phyloP scores from a whole-genome alignment of 2,113 vertebrate genomes.

The Lophura nycthemera region DNA sequence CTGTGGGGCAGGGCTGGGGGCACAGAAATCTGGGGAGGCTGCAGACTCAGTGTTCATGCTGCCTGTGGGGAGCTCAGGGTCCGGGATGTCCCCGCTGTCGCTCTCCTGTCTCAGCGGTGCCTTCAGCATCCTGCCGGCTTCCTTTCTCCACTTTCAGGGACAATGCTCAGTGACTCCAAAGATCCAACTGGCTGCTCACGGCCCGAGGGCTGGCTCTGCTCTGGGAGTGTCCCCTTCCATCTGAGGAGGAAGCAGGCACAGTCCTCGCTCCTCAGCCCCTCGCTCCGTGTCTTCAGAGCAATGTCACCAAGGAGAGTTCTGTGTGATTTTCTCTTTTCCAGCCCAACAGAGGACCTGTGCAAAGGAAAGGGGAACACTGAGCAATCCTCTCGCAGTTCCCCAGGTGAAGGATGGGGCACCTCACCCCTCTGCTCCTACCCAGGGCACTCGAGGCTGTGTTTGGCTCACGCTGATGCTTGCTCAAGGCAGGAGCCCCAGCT shows the following conservation, averaged over 20 bases:
- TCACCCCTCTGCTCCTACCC: fast-evolving
- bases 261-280: not conserved
- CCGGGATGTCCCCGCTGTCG: fast-evolving
- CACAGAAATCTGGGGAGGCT: fast-evolving
- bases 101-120: not conserved
- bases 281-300: not conserved
- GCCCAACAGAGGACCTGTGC: not conserved
- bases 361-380: not conserved
- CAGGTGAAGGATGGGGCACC: no score
- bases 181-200: not conserved
- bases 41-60: not conserved
- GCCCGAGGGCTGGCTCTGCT: not conserved
- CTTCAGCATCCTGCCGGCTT: slow-evolving; percentile 45
- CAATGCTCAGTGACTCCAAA: not conserved
- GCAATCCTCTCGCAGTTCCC: not conserved
- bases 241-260: no score
- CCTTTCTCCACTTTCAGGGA: not conserved
- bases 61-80: not conserved
- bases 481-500: not conserved
- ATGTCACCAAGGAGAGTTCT: not conserved
- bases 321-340: not conserved
- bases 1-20: not conserved
- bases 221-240: not conserved
- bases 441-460: no score
- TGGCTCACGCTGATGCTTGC: not conserved